phyloP scores from a whole-genome alignment of 1,140 invertebrate genomes.

The Pinna nobilis region DNA sequence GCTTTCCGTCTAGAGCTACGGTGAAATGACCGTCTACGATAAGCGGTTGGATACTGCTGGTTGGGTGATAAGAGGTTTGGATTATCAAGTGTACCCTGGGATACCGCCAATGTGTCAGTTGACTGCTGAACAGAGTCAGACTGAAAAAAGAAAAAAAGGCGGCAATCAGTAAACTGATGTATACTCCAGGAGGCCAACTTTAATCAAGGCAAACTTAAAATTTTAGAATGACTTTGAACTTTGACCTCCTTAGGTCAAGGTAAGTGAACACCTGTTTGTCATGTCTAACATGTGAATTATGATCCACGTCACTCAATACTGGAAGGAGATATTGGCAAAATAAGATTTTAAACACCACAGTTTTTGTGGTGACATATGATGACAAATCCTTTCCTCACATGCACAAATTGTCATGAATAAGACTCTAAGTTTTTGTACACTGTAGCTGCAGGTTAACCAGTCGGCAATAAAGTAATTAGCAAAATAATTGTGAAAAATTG shows the following conservation, averaged over 20 bases:
- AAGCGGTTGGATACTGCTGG: background rate
- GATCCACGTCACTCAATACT: no score
- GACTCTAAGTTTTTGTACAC: no score
- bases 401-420: no score
- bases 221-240: background rate
- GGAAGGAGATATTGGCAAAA: no score
- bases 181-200: background rate
- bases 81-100: slow-evolving; percentile 27
- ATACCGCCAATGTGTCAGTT: slow-evolving; percentile 1
- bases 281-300: no score
- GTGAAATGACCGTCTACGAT: slow-evolving; percentile 16
- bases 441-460: no score
- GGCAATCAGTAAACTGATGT: background rate
- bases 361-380: no score
- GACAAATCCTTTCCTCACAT: no score
- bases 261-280: background rate
- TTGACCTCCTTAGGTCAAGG: background rate
- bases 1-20: slow-evolving; percentile 1
- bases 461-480: no score
- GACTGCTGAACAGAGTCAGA: slow-evolving; percentile 16
- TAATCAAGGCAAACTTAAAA: background rate
- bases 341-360: no score
- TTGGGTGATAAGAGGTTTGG: slow-evolving; percentile 39
- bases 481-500: no score
- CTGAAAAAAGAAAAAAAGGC: background rate